Conservation (phyloP, 64 coral and sea anemone species). For the Catalaphyllia jardinei region DNA sequence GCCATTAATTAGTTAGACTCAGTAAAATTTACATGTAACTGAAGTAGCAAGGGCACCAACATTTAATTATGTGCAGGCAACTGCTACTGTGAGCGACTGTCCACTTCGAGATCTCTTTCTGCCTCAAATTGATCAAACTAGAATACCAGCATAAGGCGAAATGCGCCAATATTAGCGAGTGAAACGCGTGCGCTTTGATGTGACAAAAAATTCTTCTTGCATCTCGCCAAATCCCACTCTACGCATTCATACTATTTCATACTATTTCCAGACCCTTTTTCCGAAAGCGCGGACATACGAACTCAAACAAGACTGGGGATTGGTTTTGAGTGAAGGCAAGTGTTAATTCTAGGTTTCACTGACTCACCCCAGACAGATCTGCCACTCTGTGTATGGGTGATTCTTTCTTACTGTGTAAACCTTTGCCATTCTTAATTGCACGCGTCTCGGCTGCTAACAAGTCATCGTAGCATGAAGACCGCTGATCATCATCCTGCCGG, state of each 20-base stretch:
- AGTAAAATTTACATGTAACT: too few species aligned
- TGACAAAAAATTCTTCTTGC: too few species aligned
- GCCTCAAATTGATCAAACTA: too few species aligned
- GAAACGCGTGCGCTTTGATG: too few species aligned
- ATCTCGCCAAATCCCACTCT: background rate
- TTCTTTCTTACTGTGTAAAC: constrained; percentile 94
- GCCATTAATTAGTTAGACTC: too few species aligned
- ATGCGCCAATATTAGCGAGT: too few species aligned
- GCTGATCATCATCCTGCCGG: constrained; percentile 93
- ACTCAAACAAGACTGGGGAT: background rate
- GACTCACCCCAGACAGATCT: constrained; percentile 82
- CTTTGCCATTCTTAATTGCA: constrained; percentile 92
- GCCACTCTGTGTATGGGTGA: constrained; percentile 84
- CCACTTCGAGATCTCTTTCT: too few species aligned
- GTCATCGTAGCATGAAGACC: constrained; percentile 98
- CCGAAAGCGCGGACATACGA: background rate
- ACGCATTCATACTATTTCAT: background rate
- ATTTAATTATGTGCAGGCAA: too few species aligned
- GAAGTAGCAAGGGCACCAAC: too few species aligned
- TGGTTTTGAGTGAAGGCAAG: background rate
- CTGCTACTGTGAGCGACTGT: too few species aligned
- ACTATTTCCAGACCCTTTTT: background rate
- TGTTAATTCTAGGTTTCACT: background rate
- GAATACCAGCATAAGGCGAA: too few species aligned
- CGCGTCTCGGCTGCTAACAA: constrained; percentile 86